Evolutionary conservation across 2,113 vertebrate species (phyloP), one percentile per base, ranked within the genome.

Genomic region (Genyomyrus donnyi): DNA sequence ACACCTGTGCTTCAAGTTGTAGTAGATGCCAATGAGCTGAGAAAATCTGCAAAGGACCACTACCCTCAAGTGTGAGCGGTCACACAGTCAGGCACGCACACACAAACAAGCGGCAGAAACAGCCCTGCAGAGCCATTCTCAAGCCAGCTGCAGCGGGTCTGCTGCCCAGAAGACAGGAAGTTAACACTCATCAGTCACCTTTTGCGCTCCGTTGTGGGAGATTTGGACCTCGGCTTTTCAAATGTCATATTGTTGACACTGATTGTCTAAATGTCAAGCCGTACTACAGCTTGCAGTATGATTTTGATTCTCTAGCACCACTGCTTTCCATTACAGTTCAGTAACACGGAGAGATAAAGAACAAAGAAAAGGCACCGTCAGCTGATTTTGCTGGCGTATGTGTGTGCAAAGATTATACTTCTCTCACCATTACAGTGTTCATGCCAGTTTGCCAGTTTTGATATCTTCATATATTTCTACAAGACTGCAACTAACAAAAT

Each of bases 241-340:
- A 86, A 50, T 86, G 45, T 86, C 84, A 86, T 31, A n/a, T 24
- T 48, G 84, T 49, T 86, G 42, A 85, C 5, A n/a, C 45, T 24
- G 83, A n/a, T 85, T 85, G 84, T 85, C 46, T 50, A 86, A 48
- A 86, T 86, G 84, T 50, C 84, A 86, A 48, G 45, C 48, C 11
- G 48, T 27, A 13, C n/a, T 50, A 15, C 45, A 86, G 5, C 45
- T 11, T 86, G 48, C 24, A 48, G 24, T 31, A 49, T n/a, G 46
- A 27, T 27, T 49, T 31, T n/a, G 21, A 49, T 27, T 50, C 84
- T 27, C 48, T 49, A 50, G 46, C 17, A 8, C 74, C 10, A 1
- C 6, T 49, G 1, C 2, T 86, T 86, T 86, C n/a, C 24, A 1
- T 27, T 27, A 3, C 31, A n/a, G 24, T 50, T 86, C 15, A 31